phyloP scores from a whole-genome alignment of 2,113 vertebrate species.

The Myotis davidii region DNA sequence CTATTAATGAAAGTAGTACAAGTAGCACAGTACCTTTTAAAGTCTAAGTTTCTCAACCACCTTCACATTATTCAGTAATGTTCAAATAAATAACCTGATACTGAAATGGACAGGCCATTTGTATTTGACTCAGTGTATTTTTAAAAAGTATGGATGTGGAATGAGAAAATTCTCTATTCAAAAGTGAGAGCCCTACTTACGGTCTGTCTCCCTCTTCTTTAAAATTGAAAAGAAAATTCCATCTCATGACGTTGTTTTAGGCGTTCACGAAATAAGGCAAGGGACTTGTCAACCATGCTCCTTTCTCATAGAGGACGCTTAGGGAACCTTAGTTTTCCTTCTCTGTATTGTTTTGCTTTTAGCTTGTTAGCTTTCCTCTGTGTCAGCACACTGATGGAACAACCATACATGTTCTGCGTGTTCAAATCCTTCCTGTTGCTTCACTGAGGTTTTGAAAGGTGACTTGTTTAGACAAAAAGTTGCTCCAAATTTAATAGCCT shows the following conservation, averaged over 20 bases:
- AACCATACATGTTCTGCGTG: background rate
- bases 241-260: background rate
- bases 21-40: background rate
- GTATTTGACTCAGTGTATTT: background rate
- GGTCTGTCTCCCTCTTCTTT: background rate
- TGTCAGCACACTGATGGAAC: background rate
- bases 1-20: background rate
- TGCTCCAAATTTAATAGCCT: background rate
- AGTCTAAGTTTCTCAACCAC: background rate
- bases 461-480: conserved; percentile 3
- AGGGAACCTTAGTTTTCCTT: background rate
- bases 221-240: background rate
- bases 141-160: background rate
- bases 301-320: background rate
- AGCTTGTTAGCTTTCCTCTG: background rate
- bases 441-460: background rate
- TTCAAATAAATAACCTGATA: background rate
- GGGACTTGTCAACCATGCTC: background rate
- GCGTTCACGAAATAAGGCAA: background rate
- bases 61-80: background rate
- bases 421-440: background rate
- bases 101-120: background rate
- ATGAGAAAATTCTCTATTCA: background rate
- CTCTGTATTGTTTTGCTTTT: background rate
- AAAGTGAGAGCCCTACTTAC: background rate